phyloP scores from a whole-genome alignment of 2,113 vertebrate genomes.

The Acrocephalus arundinaceus region DNA sequence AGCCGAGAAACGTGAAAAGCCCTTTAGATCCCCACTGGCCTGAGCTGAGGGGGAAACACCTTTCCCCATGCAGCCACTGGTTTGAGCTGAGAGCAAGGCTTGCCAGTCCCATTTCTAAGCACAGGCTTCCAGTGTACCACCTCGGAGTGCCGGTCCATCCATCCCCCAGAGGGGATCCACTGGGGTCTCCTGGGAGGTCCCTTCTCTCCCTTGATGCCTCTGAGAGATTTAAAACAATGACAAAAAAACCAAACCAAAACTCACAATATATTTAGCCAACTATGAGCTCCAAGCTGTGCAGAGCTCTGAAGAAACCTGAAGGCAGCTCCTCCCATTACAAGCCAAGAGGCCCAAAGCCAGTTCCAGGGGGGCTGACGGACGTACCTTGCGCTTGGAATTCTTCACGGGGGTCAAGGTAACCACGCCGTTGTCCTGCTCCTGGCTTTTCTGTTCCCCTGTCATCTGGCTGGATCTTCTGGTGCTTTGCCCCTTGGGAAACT shows the following conservation, averaged over 20 bases:
- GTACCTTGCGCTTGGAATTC: slow-evolving; percentile 59
- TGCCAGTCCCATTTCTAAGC: slow-evolving; percentile 2
- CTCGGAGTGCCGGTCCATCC: not conserved
- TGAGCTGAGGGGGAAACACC: slow-evolving; percentile 30
- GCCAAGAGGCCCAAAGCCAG: not conserved
- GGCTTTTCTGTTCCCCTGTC: slow-evolving; percentile 46
- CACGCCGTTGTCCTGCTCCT: slow-evolving; percentile 14
- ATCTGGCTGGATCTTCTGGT: slow-evolving; percentile 54
- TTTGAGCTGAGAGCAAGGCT: slow-evolving; percentile 18
- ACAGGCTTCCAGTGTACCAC: slow-evolving; percentile 8
- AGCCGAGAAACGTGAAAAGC: not conserved
- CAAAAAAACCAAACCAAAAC: not conserved
- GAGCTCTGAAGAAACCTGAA: slow-evolving; percentile 26
- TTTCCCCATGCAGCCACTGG: slow-evolving; percentile 15
- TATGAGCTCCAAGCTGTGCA: not conserved
- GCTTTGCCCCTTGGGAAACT: slow-evolving; percentile 36
- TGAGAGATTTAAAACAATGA: slow-evolving; percentile 46
- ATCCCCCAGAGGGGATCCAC: not conserved
- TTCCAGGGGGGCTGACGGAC: not conserved
- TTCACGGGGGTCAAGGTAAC: slow-evolving; percentile 36
- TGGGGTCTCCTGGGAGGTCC: not conserved
- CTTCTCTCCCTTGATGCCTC: not conserved
- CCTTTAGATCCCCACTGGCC: not conserved
- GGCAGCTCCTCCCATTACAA: not conserved
- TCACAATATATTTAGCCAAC: not conserved